phyloP scores from a whole-genome alignment of 2,797 vertebrate species.

The Simalia tracyae region DNA sequence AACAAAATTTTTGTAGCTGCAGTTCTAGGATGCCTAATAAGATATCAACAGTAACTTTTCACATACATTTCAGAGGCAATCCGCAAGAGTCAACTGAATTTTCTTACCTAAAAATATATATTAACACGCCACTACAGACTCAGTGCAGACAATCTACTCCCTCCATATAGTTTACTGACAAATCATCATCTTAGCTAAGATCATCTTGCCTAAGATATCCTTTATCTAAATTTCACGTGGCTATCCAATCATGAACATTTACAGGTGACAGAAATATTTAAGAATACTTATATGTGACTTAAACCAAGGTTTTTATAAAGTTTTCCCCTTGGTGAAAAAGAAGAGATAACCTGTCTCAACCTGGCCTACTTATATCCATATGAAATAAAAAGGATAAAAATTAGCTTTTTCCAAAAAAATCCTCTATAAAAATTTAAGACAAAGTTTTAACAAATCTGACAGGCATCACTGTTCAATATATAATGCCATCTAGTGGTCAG shows the following conservation, averaged over 20 bases:
- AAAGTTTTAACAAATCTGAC: not conserved
- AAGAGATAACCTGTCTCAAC: not conserved
- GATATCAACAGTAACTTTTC: not conserved
- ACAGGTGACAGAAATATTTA: not conserved
- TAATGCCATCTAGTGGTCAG: slow-evolving; percentile 62
- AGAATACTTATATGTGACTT: not conserved
- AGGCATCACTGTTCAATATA: slow-evolving; percentile 8
- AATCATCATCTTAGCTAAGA: not conserved
- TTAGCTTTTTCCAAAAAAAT: not conserved
- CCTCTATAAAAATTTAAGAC: not conserved
- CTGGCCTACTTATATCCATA: not conserved
- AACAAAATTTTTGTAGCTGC: not conserved
- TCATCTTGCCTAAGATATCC: too few relatives aligned
- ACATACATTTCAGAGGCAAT: not conserved
- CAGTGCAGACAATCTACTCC: not conserved
- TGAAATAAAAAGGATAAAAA: not conserved
- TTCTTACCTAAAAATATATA: not conserved
- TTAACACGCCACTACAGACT: not conserved
- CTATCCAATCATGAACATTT: not conserved
- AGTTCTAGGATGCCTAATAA: not conserved
- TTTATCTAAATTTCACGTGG: not conserved
- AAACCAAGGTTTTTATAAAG: not conserved
- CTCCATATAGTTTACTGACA: not conserved
- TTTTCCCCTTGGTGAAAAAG: not conserved
- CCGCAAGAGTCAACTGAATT: not conserved